Base-by-base conservation (phyloP, 2,113 vertebrate genomes). In the Crotophaga sulcirostris region DNA sequence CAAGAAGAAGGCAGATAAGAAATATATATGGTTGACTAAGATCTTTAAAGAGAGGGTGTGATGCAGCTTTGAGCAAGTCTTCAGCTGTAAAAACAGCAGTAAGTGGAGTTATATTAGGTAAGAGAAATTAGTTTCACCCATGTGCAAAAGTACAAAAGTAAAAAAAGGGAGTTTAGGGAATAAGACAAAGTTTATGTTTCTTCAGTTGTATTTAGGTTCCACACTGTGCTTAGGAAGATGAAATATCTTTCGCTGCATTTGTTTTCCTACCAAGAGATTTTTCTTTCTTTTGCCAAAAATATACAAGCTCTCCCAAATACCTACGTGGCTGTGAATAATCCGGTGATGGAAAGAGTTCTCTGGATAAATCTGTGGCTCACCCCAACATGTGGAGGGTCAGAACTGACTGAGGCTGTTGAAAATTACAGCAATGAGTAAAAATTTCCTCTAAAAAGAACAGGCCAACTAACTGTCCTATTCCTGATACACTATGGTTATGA, bases 111-210 rank as follows among this genome's bases (percentile, higher is more conserved):
- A 2, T 4, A 4, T 45, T 11, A 9, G 15, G 51, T 63, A 16
- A 82, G 66, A 78, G 31, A 52, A 82, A 60, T 63, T 19, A 12
- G 19, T 42, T 66, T 64, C 49, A 49, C 26, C 9, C 19, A 8
- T 21, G 2, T 2, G 8, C 6, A 1, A 2, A 31, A 52, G n/a
- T n/a, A n/a, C 14, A 44, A 18, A 49, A 14, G 21, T 1, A 66
- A 36, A 25, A 20, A 67, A 64, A 55, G 45, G 19, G 21, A 3
- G 5, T 26, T 79, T 18, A 13, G 44, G 56, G 49, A 60, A 16
- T 38, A 42, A 62, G 29, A 23, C 4, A 44, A 55, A 26, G 7
- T 38, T 64, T 23, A 13, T 23, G 3, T 36, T 73, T 36, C 12
- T 26, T 42, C 16, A 26, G 13, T 42, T 68, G 26, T 34, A 29